Evolutionary conservation across 2,888 invertebrate species (phyloP), one percentile per base, ranked within the genome.

Genomic region (Bembecia ichneumoniformis): DNA sequence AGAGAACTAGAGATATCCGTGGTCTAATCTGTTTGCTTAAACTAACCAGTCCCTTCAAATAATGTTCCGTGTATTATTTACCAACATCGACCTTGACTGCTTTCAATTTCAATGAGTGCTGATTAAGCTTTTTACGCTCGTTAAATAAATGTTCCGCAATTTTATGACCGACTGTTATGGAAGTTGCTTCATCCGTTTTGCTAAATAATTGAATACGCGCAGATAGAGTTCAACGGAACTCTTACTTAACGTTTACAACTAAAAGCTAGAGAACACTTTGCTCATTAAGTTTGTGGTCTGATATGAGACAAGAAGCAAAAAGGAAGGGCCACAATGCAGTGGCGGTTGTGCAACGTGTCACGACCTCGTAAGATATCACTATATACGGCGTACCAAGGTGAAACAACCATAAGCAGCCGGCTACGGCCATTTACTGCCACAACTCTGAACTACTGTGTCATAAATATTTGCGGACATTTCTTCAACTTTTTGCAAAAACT

Each of bases 301-400:
- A 40, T 40, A 40, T 13, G n/a, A 28, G 7, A 28, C 28, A 28
- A 28, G n/a, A 40, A 4, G 40, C 40, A 11, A 40, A 40, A 45
- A 15, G n/a, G 45, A 15, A 17, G 45, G 15, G 9, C 15, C 15
- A 45, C 15, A 14, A 45, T 17, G n/a, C 40, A 14, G 9, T 40
- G 58, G 62, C 58, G 57, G 68, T 76, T 81, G 74, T 72, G 68
- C 71, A 76, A 75, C 66, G 57, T 60, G 63, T 58, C 59, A 66
- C 68, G 80, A 72, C 83, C 84, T 83, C 82, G 82, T 62, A 72
- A 64, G 72, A 75, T 80, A 81, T 72, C 63, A 14, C 53, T 49
- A 50, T 48, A 49, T 52, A 49, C 69, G 83, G 83, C 52, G 62
- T 64, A 59, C 61, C 79, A 80, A 84, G 84, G 83, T 76, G 68